A percentile compares a stretch with the other conserved stretches of the same genome.
phyloP scores from a whole-genome alignment of 2,113 vertebrate species.

The Leuciscus idus region DNA sequence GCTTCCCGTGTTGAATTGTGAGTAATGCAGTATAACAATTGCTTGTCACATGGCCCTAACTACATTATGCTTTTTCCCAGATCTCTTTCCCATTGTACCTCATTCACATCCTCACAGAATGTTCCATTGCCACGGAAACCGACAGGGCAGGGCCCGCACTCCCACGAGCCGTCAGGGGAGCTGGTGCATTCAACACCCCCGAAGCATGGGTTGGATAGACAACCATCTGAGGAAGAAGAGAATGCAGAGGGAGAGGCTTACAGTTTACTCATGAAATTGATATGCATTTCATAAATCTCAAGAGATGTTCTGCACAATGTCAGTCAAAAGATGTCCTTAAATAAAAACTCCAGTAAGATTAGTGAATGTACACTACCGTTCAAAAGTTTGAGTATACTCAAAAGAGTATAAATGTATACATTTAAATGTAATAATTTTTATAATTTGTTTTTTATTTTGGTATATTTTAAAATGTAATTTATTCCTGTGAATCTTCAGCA shows the following conservation, averaged over 20 bases:
- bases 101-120: constrained; percentile 91
- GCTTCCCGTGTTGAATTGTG: background rate
- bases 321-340: background rate
- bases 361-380: too few relatives aligned
- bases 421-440: too few relatives aligned
- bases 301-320: background rate
- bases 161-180: constrained; percentile 93
- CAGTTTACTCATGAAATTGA: constrained; percentile 12
- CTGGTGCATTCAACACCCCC: constrained; percentile 90
- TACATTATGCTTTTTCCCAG: constrained; percentile 13
- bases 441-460: background rate
- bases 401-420: too few relatives aligned
- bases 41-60: background rate
- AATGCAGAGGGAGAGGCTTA: constrained; percentile 11
- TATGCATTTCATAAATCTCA: constrained; percentile 17
- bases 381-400: too few relatives aligned
- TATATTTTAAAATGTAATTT: background rate
- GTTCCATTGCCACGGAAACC: constrained; percentile 94
- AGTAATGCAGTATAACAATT: background rate
- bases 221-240: constrained; percentile 82
- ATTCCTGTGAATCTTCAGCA: too few relatives aligned
- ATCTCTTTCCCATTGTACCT: constrained; percentile 75
- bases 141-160: constrained; percentile 89
- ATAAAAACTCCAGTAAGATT: background rate
- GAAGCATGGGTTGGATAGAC: constrained; percentile 95